A percentile compares a stretch with the other conserved stretches of the same genome.
These are phyloP conservation scores for Drosophila colorata DNA, from an alignment of 2,888 invertebrate species.

Conservation along the genomic window DNA sequence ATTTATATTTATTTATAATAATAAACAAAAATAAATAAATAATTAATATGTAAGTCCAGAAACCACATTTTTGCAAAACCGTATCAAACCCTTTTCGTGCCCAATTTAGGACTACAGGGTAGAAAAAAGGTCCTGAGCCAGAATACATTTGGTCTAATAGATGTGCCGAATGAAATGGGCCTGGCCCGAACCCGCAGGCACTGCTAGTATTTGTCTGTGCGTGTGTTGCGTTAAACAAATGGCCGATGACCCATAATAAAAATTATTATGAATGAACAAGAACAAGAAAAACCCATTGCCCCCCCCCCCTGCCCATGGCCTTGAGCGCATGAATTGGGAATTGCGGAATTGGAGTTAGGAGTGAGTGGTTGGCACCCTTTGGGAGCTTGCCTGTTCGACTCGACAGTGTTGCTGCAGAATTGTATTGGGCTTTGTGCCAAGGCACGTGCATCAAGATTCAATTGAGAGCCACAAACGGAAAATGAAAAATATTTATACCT, in stretches of 20 bases:
- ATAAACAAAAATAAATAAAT: no score
- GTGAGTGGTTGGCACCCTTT: conserved; percentile 38
- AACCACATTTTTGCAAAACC: background rate
- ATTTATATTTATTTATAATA: no score
- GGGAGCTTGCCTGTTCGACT: conserved; percentile 29
- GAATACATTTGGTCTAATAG: conserved; percentile 75
- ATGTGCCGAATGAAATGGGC: conserved; percentile 73
- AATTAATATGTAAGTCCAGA: no score
- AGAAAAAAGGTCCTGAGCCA: conserved; percentile 51
- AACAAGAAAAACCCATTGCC: conserved; percentile 77
- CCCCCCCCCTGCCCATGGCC: conserved; percentile 18
- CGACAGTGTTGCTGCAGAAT: conserved; percentile 43
- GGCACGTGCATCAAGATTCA: conserved; percentile 78
- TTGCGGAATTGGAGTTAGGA: conserved; percentile 3
- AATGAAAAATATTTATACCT: conserved; percentile 27
- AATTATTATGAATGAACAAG: conserved; percentile 80
- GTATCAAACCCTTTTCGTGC: background rate
- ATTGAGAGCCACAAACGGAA: conserved; percentile 55
- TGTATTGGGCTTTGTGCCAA: conserved; percentile 57
- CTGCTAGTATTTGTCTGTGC: conserved; percentile 22
- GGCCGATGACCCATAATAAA: conserved; percentile 81
- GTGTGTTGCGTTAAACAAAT: conserved; percentile 73
- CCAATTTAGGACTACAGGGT: conserved; percentile 2
- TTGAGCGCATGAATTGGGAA: conserved; percentile 36
- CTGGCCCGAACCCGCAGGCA: conserved; percentile 47